These are phyloP conservation scores for Bostrychus sinensis DNA, from an alignment of 2,113 vertebrate species.

Conservation along the genomic window DNA sequence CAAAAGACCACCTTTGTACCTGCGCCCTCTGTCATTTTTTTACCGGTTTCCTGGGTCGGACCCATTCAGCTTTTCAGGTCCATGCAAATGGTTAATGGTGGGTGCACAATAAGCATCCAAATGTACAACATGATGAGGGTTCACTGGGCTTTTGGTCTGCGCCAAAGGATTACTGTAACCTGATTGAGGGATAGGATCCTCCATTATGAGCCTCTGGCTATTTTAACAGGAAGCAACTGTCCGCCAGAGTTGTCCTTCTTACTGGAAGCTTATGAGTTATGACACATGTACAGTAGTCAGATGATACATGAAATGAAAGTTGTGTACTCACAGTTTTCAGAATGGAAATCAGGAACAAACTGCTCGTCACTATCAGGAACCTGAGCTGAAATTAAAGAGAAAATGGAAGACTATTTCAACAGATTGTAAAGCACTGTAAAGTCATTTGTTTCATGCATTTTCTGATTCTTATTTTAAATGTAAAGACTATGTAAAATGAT, in stretches of 20 bases:
- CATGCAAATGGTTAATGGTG: conserved; percentile 74
- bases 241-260: conserved; percentile 17
- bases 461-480: too few relatives aligned
- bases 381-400: conserved; percentile 86
- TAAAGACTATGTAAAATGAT: too few relatives aligned
- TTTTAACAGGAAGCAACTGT: conserved; percentile 45
- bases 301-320: conserved; percentile 13
- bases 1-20: conserved; percentile 79
- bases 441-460: too few relatives aligned
- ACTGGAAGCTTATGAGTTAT: background rate
- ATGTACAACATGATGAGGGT: conserved; percentile 46
- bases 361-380: conserved; percentile 98
- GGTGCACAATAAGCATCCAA: conserved; percentile 56
- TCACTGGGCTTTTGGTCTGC: conserved; percentile 54
- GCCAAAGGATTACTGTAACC: conserved; percentile 59
- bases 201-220: conserved; percentile 47
- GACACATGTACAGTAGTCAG: background rate
- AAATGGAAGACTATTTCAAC: conserved; percentile 16
- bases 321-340: conserved; percentile 93
- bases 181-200: conserved; percentile 47
- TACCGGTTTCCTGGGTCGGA: conserved; percentile 78
- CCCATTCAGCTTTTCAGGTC: conserved; percentile 76
- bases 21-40: conserved; percentile 63
- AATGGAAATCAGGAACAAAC: conserved; percentile 97
- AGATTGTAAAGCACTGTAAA: background rate